Base-by-base conservation (phyloP, 2,113 vertebrate species). In the Pachyramphus minor region DNA sequence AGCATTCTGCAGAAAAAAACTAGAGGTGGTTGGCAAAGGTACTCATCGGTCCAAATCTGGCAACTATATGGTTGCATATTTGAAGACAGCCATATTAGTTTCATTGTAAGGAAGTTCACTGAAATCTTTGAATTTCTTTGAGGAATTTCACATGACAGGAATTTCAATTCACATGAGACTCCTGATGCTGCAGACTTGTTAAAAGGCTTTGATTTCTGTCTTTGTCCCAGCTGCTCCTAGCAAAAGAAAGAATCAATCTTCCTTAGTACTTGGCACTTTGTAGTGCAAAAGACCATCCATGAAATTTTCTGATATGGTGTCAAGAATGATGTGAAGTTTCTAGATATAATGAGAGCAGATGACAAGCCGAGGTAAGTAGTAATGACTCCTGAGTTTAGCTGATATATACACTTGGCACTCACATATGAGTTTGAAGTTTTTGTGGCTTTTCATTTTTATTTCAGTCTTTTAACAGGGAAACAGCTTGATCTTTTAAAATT, bases 401-500 rank as follows among this genome's bases (percentile, higher is more conserved):
- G 75, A 37, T 47, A 52, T 3, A 68, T 12, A 55, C 10, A 50
- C 33, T 86, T 84, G 50, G 69, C 60, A 92, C 47, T 67, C 27
- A 64, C 39, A 56, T 19, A 60, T 0, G 9, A 17, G 58, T 78
- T 78, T 81, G 76, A 94, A 72, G 55, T 45, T 84, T 86, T 44
- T 62, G 6, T 44, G 30, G 2, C 9, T 17, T 80, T 42, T 20
- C 17, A 11, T 58, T 49, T 67, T 30, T 23, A 25, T 9, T 84
- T 95, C 22, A 52, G 35, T 62, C 39, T 45, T 84, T 62, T 82
- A 78, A 89, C 12, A 75, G 56, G 14, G 30, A 81, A 96, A 84
- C 44, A 84, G 73, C 73, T 90, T 94, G 69, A 96, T 94, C 80
- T 71, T 92, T 72, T 90, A 83, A 92, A 95, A 93, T 64, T 82